Evolutionary conservation across 2,888 invertebrate genomes (phyloP).

Genomic region (Cylindroiulus punctatus): DNA sequence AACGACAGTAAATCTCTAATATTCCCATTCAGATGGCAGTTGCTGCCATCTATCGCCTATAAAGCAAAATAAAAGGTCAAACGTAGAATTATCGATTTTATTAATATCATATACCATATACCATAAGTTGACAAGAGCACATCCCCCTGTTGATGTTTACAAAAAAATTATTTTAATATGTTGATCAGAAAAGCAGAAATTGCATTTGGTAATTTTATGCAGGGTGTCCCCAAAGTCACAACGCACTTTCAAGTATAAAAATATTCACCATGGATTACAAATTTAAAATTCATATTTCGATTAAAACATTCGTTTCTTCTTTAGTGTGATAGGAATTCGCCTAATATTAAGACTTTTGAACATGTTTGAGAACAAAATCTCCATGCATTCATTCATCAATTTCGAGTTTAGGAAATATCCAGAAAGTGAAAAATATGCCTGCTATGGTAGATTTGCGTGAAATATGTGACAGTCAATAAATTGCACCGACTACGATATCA

Average conservation of each 20-base stretch:
- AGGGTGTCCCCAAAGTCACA: too few species aligned
- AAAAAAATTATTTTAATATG: too few species aligned
- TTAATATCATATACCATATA: too few species aligned
- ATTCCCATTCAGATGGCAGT: too few species aligned
- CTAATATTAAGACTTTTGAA: not conserved
- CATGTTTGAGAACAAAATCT: not conserved
- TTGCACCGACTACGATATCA: not conserved
- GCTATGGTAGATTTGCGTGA: not conserved
- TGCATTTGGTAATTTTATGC: too few species aligned
- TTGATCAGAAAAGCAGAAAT: not conserved
- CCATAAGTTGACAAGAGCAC: too few species aligned
- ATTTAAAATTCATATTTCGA: not conserved
- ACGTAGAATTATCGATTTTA: too few species aligned
- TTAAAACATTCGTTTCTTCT: not conserved
- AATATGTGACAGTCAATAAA: constrained; percentile 7
- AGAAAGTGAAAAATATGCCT: not conserved
- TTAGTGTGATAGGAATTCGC: not conserved
- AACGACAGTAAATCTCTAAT: too few species aligned
- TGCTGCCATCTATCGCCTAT: too few species aligned
- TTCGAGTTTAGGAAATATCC: not conserved
- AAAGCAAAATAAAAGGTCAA: too few species aligned
- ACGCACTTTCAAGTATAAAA: too few species aligned
- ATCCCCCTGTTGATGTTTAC: too few species aligned
- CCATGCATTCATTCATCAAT: not conserved
- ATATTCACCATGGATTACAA: not conserved